A percentile compares a stretch with the other conserved stretches of the same genome.
phyloP scores from a whole-genome alignment of 1,140 invertebrate species.

The Delia radicum region DNA sequence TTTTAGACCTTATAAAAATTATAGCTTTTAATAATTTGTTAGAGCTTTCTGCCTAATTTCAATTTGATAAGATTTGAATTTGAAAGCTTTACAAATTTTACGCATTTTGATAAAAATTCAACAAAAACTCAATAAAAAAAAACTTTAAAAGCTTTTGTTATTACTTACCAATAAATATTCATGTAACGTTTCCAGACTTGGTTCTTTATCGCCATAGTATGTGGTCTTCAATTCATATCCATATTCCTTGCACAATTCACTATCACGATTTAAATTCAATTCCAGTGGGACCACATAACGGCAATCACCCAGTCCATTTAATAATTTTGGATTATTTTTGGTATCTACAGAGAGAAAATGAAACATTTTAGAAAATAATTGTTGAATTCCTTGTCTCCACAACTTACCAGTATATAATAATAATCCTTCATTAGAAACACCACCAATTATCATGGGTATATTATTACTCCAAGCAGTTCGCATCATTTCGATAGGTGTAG shows the following conservation, averaged over 20 bases:
- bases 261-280: conserved; percentile 47
- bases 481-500: conserved; percentile 51
- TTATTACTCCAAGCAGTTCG: conserved; percentile 54
- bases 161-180: conserved; percentile 49
- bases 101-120: too few species aligned
- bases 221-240: conserved; percentile 42
- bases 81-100: too few species aligned
- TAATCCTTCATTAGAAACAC: conserved; percentile 54
- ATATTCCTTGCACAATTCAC: conserved; percentile 47
- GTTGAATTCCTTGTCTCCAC: background rate
- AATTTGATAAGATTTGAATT: too few species aligned
- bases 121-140: too few species aligned
- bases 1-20: too few species aligned
- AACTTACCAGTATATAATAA: conserved; percentile 40
- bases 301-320: conserved; percentile 50
- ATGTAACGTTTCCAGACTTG: conserved; percentile 47
- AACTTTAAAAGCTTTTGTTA: too few species aligned
- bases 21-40: too few species aligned
- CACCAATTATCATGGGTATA: conserved; percentile 56
- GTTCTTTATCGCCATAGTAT: conserved; percentile 51
- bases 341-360: conserved; percentile 34
- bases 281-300: conserved; percentile 50
- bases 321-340: conserved; percentile 46
- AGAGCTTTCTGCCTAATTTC: too few species aligned
- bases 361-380: background rate